A percentile compares a stretch with the other conserved stretches of the same genome.
phyloP scores from a whole-genome alignment of 2,113 vertebrate genomes.

The Thalassoma bifasciatum region DNA sequence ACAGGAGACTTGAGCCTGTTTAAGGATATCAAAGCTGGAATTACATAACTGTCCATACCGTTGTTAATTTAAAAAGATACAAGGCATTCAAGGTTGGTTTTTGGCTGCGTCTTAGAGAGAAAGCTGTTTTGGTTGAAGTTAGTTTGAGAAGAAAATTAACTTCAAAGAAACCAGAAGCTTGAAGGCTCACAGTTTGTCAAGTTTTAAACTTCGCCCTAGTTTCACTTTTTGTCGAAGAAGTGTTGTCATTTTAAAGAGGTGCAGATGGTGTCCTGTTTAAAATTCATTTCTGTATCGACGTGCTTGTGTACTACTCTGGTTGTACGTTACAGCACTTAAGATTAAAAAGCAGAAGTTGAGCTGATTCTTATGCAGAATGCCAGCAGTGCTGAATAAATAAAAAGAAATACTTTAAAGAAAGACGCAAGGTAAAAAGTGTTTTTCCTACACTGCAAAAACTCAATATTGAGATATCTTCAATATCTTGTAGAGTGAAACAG shows the following conservation, averaged over 20 bases:
- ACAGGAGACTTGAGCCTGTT: background rate
- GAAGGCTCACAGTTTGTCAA: no score
- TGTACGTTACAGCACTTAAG: background rate
- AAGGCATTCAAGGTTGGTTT: background rate
- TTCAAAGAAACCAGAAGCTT: no score
- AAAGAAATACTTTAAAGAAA: no score
- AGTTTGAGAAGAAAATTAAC: no score
- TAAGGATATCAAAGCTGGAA: constrained; percentile 11
- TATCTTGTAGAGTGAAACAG: no score
- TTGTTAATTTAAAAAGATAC: background rate
- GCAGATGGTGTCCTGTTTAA: constrained; percentile 5
- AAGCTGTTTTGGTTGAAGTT: no score
- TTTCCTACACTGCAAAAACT: no score
- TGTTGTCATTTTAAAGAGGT: background rate
- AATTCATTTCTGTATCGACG: background rate
- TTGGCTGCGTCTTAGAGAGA: background rate
- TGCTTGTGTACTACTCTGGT: background rate
- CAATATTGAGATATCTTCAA: no score
- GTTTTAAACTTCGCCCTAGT: background rate
- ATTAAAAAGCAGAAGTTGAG: background rate
- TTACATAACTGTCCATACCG: constrained; percentile 1
- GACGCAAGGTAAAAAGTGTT: background rate
- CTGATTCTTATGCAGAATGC: background rate
- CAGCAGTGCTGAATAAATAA: background rate
- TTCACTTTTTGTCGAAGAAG: background rate